Evolutionary conservation across 2,113 vertebrate genomes (phyloP), one percentile per base, ranked within the genome.

Genomic region (Aspidoscelis tigris): DNA sequence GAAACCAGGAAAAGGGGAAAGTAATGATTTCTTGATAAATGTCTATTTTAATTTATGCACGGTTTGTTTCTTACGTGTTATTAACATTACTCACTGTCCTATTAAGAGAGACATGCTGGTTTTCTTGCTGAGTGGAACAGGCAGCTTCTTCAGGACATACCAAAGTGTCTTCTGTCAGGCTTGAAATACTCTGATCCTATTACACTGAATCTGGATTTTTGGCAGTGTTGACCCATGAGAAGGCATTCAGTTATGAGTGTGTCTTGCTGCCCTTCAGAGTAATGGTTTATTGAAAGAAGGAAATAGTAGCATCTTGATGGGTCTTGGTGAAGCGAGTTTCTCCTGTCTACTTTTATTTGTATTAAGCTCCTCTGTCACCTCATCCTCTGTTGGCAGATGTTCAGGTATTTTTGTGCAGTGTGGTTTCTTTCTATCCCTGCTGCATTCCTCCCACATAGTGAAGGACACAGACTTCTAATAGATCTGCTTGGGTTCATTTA

Each of bases 191-290:
- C 76, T 70, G 80, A 33, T 44, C 75, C 1, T 66, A 83, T 79
- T 87, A 74, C 85, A 61, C 18, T 76, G 66, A 86, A 76, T 7
- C 71, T 5, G 5, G 72, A 43, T 85, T 66, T 87, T 90, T 9
- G 53, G 43, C 58, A 73, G 53, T 78, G 47, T 33, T n/a, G 73
- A 0, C 84, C 16, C 87, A 43, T 58, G 86, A 90, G 77, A 71
- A 58, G 58, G 85, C 68, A 24, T 82, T 71, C 55, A 80, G 80
- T 77, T 88, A 77, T 92, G 86, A 80, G 83, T 4, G 69, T 83
- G 84, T 76, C 68, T 44, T 1, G 0, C 1, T 74, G 80, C 64
- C 87, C 47, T 68, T 74, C 16, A 41, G 33, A 65, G 5, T 24
- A 50, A 72, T 65, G 11, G 41, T 73, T 16, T 14, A 10, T 61